A percentile compares a stretch with the other conserved stretches of the same genome.
These are phyloP conservation scores for Synanthedon tipuliformis DNA, from an alignment of 2,888 invertebrate genomes.

Conservation along the genomic window DNA sequence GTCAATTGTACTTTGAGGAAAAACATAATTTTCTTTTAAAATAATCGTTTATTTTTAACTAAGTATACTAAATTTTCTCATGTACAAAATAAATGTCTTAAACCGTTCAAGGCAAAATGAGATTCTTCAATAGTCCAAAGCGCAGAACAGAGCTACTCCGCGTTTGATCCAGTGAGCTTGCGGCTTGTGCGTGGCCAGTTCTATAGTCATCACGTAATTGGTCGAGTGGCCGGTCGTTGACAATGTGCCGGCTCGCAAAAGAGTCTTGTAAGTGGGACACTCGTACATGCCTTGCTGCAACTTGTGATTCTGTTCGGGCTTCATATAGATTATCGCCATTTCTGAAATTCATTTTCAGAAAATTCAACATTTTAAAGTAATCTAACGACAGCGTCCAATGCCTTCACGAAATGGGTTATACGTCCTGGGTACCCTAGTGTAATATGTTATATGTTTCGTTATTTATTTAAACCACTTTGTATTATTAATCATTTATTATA, in stretches of 20 bases:
- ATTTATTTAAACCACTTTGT: too few relatives aligned
- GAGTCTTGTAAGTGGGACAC: constrained; percentile 84
- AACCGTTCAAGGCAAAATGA: not conserved
- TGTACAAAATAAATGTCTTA: too few relatives aligned
- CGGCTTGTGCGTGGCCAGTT: constrained; percentile 73
- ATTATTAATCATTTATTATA: too few relatives aligned
- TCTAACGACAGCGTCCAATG: too few relatives aligned
- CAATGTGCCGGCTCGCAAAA: constrained; percentile 77
- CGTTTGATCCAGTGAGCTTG: constrained; percentile 82
- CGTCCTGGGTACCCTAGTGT: too few relatives aligned
- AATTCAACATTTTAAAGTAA: too few relatives aligned
- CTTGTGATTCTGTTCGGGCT: constrained; percentile 74
- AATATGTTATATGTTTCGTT: too few relatives aligned
- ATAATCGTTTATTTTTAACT: too few relatives aligned
- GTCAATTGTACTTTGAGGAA: not conserved
- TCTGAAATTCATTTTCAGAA: constrained; percentile 51
- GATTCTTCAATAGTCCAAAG: constrained; percentile 63
- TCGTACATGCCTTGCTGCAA: constrained; percentile 66
- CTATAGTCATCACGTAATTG: constrained; percentile 84
- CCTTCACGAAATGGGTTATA: too few relatives aligned
- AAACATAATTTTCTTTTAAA: too few relatives aligned
- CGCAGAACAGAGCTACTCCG: constrained; percentile 82
- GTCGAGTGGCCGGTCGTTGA: constrained; percentile 88
- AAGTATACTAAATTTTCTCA: too few relatives aligned
- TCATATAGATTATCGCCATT: constrained; percentile 77